Percentiles rank a stretch among this genome's conserved stretches.
Evolutionary conservation across 2,888 invertebrate genomes (phyloP).

Genomic region (Caenorhabditis sp.): DNA sequence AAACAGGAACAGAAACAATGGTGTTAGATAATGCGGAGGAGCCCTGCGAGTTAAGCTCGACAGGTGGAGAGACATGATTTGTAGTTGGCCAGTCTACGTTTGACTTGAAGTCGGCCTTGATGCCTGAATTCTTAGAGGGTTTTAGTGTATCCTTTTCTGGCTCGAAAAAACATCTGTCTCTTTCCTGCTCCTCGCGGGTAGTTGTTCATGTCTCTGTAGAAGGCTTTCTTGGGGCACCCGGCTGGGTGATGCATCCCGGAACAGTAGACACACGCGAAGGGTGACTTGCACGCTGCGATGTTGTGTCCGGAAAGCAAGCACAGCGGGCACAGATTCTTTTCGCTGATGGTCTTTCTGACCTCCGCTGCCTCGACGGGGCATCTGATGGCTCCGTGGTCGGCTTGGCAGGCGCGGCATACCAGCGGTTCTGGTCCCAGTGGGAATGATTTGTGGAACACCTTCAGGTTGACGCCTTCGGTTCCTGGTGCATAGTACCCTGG

Average conservation of each 20-base stretch:
- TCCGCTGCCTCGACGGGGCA: neutral
- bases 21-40: too few relatives aligned
- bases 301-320: neutral
- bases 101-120: neutral
- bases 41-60: too few relatives aligned
- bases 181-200: neutral
- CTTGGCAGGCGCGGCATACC: neutral
- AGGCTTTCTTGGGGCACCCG: neutral
- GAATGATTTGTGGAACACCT: neutral
- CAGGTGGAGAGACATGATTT: too few relatives aligned
- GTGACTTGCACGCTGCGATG: neutral
- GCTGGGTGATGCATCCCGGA: neutral
- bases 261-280: neutral
- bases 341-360: neutral
- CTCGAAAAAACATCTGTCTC: neutral
- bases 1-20: too few relatives aligned
- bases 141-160: neutral
- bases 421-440: neutral
- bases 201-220: neutral
- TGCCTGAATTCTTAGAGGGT: neutral
- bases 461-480: neutral
- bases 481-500: neutral
- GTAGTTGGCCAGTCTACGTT: constrained; percentile 7
- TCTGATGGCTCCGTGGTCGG: neutral
- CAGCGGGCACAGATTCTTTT: neutral